Evolutionary conservation across 2,888 invertebrate genomes (phyloP), one percentile per base, ranked within the genome.

Genomic region (Vannuccia rotundouncinata): DNA sequence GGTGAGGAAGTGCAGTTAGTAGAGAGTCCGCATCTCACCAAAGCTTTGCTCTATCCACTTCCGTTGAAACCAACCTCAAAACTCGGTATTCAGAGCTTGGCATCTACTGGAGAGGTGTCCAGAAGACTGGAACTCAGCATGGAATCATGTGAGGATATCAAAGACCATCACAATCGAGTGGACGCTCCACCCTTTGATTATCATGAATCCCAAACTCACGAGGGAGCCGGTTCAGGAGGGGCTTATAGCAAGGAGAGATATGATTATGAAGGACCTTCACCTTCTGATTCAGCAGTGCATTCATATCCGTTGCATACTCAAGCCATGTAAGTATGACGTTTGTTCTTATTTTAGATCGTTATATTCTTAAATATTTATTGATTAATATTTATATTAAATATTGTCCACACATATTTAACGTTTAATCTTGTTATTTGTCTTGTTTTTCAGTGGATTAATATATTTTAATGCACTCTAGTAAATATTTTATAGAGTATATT

Each of bases 301-400:
- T 66, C 66, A 2, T 66, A 66, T 22, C 66, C 66, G 2, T 22
- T 66, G 66, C 66, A 66, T 66, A 66, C 66, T 66, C 66, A 66
- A 66, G 17, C 66, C 10, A 66, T 66, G 66, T 66, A 22, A n/a
- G 66, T 66, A 13, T 66, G 13, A 10, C 45, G 10, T 45, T 45
- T n/a, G n/a, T n/a, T n/a, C n/a, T n/a, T n/a, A n/a, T n/a, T n/a
- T n/a, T n/a, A n/a, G n/a, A n/a, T n/a, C n/a, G n/a, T n/a, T n/a
- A n/a, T n/a, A n/a, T n/a, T n/a, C n/a, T n/a, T n/a, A n/a, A n/a
- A n/a, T n/a, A n/a, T n/a, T n/a, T n/a, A n/a, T n/a, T n/a, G n/a
- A n/a, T n/a, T n/a, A n/a, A n/a, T n/a, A n/a, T n/a, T n/a, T n/a
- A n/a, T n/a, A n/a, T n/a, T n/a, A n/a, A n/a, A n/a, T n/a, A n/a